Base-by-base conservation (phyloP, 1,140 invertebrate species). In the Drosophila kikkawai region DNA sequence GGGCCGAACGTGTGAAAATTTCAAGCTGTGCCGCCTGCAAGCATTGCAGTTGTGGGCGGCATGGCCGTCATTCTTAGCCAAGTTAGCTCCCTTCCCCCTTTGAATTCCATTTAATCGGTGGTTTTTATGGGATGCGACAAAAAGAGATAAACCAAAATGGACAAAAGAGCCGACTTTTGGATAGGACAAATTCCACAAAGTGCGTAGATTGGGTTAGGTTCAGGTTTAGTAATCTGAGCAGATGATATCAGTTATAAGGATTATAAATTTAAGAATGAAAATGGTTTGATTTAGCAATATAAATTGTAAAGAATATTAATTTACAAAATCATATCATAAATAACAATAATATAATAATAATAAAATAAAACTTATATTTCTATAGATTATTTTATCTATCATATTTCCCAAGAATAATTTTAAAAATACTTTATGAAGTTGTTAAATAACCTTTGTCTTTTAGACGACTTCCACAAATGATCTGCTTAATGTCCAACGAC, bases 11-110 rank as follows among this genome's bases (percentile, higher is more conserved):
- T 88, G 84, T 75, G 84, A 88, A 88, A 64, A 59, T 41, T 29
- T 75, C 84, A 90, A 78, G 78, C 80, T 90, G 84, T 78, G 83
- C 77, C 50, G 67, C 77, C 66, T 87, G 84, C 84, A 87, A 50
- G 71, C 71, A 55, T 69, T 86, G 83, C 83, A 86, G 15, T 74
- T 86, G 82, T 70, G 51, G 68, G 60, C 66, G 66, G 67, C 15
- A 55, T 64, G 36, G 17, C 8, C 61, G 22, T 45, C 39, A 29
- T 36, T 55, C 51, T 55, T 22, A 34, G 19, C 32, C 26, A 19
- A 64, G 36, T 41, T 64, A 42, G 7, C 22, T 6, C 15, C 50
- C 32, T 13, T 36, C 29, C 15, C 19, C n/a, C 9, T 9, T 29
- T 9, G 9, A 8, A 7, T 36, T 12, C n/a, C n/a, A 37, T 22